phyloP scores from a whole-genome alignment of 2,113 vertebrate genomes.

The Paramisgurnus dabryanus region DNA sequence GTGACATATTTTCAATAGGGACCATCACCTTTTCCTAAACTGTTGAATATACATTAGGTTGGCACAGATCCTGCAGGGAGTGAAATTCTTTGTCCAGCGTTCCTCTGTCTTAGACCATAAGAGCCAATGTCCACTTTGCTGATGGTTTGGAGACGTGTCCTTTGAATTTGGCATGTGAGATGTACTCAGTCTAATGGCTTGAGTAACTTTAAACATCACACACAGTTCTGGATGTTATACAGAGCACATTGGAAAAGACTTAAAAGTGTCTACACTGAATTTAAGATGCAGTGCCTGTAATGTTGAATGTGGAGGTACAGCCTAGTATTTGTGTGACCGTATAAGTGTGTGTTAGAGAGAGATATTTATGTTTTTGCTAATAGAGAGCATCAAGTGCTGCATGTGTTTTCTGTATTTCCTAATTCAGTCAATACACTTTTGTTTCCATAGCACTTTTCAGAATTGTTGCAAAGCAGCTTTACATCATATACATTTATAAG shows the following conservation, averaged over 20 bases:
- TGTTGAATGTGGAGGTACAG: too few relatives aligned
- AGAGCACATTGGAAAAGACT: not conserved
- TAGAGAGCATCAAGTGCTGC: not conserved
- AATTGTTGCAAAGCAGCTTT: too few relatives aligned
- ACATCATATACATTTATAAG: too few relatives aligned
- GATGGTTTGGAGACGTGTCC: conserved; percentile 15
- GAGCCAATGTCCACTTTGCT: conserved; percentile 19
- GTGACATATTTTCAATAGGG: conserved; percentile 74
- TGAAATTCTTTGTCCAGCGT: conserved; percentile 51
- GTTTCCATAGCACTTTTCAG: too few relatives aligned
- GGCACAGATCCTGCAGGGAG: conserved; percentile 54
- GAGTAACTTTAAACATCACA: conserved; percentile 2
- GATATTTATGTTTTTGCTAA: not conserved
- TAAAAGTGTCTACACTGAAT: not conserved
- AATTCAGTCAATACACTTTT: too few relatives aligned
- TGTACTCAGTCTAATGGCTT: conserved; percentile 33
- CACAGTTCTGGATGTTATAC: not conserved
- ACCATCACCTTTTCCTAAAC: conserved; percentile 71
- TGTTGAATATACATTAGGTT: conserved; percentile 72
- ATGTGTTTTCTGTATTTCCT: too few relatives aligned
- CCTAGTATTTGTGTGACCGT: not conserved
- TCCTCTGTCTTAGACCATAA: conserved; percentile 35
- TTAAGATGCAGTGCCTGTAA: not conserved
- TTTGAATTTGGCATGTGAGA: conserved; percentile 1
- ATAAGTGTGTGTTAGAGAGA: not conserved